These are phyloP conservation scores for Pedionomus torquatus DNA, from an alignment of 2,113 vertebrate species.

Conservation along the genomic window DNA sequence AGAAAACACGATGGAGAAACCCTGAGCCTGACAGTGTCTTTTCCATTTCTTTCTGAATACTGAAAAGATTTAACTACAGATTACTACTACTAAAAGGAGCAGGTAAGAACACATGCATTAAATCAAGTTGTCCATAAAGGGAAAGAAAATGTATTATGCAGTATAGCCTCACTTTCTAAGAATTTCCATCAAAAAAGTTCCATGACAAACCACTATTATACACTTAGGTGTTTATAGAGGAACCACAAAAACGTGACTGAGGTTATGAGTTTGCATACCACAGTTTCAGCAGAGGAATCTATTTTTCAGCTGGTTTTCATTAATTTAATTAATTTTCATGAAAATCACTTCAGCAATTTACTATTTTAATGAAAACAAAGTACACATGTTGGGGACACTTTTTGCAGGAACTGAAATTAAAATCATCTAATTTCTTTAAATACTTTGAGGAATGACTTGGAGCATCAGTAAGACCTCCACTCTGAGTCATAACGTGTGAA, in stretches of 20 bases:
- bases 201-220: slow-evolving; percentile 28
- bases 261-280: slow-evolving; percentile 31
- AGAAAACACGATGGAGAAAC: neutral
- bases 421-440: neutral
- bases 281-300: neutral
- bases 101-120: neutral
- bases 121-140: neutral
- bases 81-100: neutral
- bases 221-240: slow-evolving; percentile 15
- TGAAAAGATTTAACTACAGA: neutral
- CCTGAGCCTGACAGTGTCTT: neutral
- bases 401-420: neutral
- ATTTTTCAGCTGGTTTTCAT: slow-evolving; percentile 13
- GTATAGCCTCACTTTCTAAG: neutral
- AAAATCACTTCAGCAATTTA: neutral
- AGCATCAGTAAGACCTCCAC: neutral
- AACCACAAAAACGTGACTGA: slow-evolving; percentile 41
- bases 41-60: neutral
- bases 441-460: neutral
- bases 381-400: neutral
- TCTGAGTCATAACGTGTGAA: neutral
- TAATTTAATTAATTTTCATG: slow-evolving; percentile 34
- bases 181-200: slow-evolving; percentile 5
- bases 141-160: neutral
- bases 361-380: neutral